Conservation (phyloP, 2,888 invertebrate genomes). For the Candidula unifasciata region DNA sequence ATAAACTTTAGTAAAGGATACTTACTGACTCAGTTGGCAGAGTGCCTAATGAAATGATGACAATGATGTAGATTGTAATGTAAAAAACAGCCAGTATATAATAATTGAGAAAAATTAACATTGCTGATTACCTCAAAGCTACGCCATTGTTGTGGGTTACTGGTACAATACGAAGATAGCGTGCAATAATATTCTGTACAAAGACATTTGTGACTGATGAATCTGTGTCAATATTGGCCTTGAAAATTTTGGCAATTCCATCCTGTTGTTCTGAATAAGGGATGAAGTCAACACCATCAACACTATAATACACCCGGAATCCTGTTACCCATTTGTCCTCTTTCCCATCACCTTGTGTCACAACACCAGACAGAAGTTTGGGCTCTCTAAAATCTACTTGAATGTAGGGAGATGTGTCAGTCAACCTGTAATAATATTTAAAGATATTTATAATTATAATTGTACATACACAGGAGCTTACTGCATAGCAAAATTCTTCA, state of each 20-base stretch:
- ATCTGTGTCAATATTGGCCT: slow-evolving; percentile 48
- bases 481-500: too few species aligned
- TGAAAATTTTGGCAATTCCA: slow-evolving; percentile 46
- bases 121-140: slow-evolving; percentile 44
- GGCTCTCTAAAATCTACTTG: slow-evolving; percentile 63
- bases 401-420: slow-evolving; percentile 50
- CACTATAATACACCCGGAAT: slow-evolving; percentile 60
- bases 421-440: slow-evolving; percentile 15
- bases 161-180: slow-evolving; percentile 52
- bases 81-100: neutral
- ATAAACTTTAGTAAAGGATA: too few species aligned
- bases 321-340: slow-evolving; percentile 62
- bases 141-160: slow-evolving; percentile 37
- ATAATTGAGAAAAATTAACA: too few species aligned
- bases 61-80: neutral
- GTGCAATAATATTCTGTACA: slow-evolving; percentile 41
- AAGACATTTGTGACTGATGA: slow-evolving; percentile 50
- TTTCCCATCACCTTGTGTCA: slow-evolving; percentile 63
- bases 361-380: slow-evolving; percentile 62
- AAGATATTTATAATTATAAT: neutral
- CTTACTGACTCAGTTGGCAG: neutral
- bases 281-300: slow-evolving; percentile 61
- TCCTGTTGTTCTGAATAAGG: slow-evolving; percentile 56
- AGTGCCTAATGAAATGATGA: too few species aligned
- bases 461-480: neutral